phyloP scores from a whole-genome alignment of 1,140 invertebrate genomes.

The Mamestra configurata region DNA sequence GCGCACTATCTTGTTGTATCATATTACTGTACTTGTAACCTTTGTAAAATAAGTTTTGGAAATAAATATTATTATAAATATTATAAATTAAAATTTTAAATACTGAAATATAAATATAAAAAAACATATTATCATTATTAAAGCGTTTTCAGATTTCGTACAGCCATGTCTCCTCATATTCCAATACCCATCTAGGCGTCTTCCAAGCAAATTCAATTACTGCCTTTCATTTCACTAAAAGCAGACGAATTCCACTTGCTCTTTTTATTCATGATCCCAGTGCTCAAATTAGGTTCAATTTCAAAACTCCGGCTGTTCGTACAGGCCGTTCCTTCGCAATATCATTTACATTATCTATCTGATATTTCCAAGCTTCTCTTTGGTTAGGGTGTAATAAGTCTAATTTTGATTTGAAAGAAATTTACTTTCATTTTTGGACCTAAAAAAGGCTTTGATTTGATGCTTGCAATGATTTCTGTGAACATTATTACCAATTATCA shows the following conservation, averaged over 20 bases:
- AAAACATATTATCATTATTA: too few species aligned
- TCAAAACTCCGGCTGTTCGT: background rate
- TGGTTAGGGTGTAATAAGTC: background rate
- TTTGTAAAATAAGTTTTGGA: too few species aligned
- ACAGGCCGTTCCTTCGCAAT: slow-evolving; percentile 3
- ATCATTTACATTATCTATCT: slow-evolving; percentile 24
- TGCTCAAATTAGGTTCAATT: slow-evolving; percentile 18
- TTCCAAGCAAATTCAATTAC: slow-evolving; percentile 17
- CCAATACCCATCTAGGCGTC: background rate
- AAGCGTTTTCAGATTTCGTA: too few species aligned
- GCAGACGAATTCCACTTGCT: slow-evolving; percentile 3
- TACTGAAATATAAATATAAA: too few species aligned
- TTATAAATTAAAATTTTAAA: too few species aligned
- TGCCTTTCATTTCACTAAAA: slow-evolving; percentile 27
- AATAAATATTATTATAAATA: too few species aligned
- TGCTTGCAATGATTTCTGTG: too few species aligned
- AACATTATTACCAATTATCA: too few species aligned
- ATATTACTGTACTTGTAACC: too few species aligned
- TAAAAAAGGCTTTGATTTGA: too few species aligned
- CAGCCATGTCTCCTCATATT: background rate
- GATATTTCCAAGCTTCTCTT: background rate
- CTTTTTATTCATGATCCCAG: slow-evolving; percentile 28
- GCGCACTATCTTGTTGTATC: too few species aligned
- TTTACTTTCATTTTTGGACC: too few species aligned
- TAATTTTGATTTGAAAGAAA: background rate